Conservation (phyloP, 2,888 invertebrate species). For the Drosophila colorata region DNA sequence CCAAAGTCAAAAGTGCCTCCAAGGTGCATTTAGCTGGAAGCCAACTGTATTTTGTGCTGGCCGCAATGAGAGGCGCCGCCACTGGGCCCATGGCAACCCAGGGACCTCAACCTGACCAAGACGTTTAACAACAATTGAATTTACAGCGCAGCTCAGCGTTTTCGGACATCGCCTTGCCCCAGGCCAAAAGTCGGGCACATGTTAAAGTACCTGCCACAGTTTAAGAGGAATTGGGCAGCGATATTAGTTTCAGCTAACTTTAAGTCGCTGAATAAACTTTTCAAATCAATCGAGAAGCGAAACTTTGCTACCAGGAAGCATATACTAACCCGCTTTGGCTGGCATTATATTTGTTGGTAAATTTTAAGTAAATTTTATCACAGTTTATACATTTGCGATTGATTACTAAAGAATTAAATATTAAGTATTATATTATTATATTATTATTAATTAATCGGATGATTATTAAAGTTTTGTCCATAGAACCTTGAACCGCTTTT, state of each 20-base stretch:
- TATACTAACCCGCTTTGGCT: too few relatives aligned
- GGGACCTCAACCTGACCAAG: slow-evolving; percentile 56
- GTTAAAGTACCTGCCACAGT: slow-evolving; percentile 9
- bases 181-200: neutral
- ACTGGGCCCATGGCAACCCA: slow-evolving; percentile 14
- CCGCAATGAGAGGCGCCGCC: slow-evolving; percentile 24
- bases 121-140: slow-evolving; percentile 76
- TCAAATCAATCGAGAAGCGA: too few relatives aligned
- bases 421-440: too few relatives aligned
- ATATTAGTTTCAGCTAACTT: neutral
- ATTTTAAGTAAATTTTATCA: too few relatives aligned
- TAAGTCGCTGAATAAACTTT: neutral
- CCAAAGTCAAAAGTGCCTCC: slow-evolving; percentile 74
- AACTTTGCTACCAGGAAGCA: too few relatives aligned
- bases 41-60: slow-evolving; percentile 44
- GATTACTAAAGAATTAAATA: too few relatives aligned
- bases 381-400: too few relatives aligned
- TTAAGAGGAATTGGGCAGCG: slow-evolving; percentile 3
- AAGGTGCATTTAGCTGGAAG: slow-evolving; percentile 72
- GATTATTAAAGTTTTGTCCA: too few relatives aligned
- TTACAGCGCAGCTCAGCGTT: slow-evolving; percentile 44
- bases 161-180: slow-evolving; percentile 6
- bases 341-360: too few relatives aligned
- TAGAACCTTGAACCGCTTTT: too few relatives aligned
- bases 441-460: too few relatives aligned